Conservation (phyloP, 92 coral and sea anemone species). For the Diadumene lineata region DNA sequence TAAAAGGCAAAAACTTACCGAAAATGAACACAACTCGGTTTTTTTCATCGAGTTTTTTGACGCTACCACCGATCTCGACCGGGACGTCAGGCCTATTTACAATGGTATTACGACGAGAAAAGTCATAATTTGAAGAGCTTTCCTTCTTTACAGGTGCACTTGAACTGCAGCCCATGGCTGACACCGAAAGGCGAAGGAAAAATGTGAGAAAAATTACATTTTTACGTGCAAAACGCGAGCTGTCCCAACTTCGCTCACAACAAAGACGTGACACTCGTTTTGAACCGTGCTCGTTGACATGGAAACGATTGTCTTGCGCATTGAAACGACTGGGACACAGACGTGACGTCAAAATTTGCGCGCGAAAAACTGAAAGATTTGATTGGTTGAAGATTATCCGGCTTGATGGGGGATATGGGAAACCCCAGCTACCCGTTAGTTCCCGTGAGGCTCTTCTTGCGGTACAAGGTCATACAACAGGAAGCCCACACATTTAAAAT, state of each 20-base stretch:
- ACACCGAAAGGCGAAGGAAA: background rate
- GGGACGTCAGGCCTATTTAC: slow-evolving; percentile 68
- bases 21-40: slow-evolving; percentile 74
- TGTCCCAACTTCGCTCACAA: slow-evolving; percentile 64
- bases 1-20: slow-evolving; percentile 47
- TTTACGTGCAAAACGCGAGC: slow-evolving; percentile 46
- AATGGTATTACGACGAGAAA: slow-evolving; percentile 76
- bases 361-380: background rate
- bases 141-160: slow-evolving; percentile 44
- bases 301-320: slow-evolving; percentile 6
- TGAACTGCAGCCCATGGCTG: slow-evolving; percentile 72
- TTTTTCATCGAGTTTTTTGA: slow-evolving; percentile 67
- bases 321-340: background rate
- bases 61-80: slow-evolving; percentile 77
- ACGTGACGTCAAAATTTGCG: background rate
- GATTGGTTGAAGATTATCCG: too few relatives aligned
- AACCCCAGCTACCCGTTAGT: too few relatives aligned
- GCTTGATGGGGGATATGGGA: too few relatives aligned
- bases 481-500: too few relatives aligned
- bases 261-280: slow-evolving; percentile 56
- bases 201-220: slow-evolving; percentile 19
- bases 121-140: slow-evolving; percentile 57
- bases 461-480: too few relatives aligned
- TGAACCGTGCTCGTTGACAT: slow-evolving; percentile 47
- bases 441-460: too few relatives aligned